A percentile compares a stretch with the other conserved stretches of the same genome.
Conservation (phyloP, 2,113 vertebrate species). For the Chunga burmeisteri region DNA sequence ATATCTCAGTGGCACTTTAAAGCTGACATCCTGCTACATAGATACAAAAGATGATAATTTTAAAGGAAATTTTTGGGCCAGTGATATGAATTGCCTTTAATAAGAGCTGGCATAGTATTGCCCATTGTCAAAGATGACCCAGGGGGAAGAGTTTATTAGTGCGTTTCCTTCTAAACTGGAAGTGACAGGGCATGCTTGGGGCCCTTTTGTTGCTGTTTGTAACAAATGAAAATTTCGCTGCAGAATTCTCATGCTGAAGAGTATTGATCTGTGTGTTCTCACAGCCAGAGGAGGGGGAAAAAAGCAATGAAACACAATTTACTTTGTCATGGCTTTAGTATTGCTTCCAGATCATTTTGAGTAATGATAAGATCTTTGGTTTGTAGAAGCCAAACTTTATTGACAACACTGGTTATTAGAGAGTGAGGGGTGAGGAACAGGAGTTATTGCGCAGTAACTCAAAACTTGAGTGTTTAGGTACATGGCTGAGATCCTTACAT, state of each 20-base stretch:
- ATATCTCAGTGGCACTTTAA: slow-evolving; percentile 84
- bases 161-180: slow-evolving; percentile 79
- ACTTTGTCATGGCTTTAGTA: slow-evolving; percentile 67
- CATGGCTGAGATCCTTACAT: not conserved
- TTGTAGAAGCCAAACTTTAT: slow-evolving; percentile 76
- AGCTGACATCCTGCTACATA: slow-evolving; percentile 82
- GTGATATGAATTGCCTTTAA: slow-evolving; percentile 86
- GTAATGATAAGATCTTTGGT: slow-evolving; percentile 67
- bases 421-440: not conserved
- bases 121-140: slow-evolving; percentile 84
- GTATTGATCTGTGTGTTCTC: slow-evolving; percentile 79
- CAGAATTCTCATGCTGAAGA: slow-evolving; percentile 71
- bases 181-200: slow-evolving; percentile 82
- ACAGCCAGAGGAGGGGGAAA: slow-evolving; percentile 38
- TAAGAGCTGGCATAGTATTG: slow-evolving; percentile 85
- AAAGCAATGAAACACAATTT: slow-evolving; percentile 53
- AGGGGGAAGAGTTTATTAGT: slow-evolving; percentile 87
- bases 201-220: slow-evolving; percentile 77
- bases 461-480: not conserved
- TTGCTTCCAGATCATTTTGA: slow-evolving; percentile 67
- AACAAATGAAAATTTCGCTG: slow-evolving; percentile 80
- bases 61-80: slow-evolving; percentile 89
- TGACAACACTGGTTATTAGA: slow-evolving; percentile 74
- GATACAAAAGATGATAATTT: slow-evolving; percentile 87
- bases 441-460: not conserved